Evolutionary conservation across 2,113 vertebrate species (phyloP).

Genomic region (Myotis yumanensis): DNA sequence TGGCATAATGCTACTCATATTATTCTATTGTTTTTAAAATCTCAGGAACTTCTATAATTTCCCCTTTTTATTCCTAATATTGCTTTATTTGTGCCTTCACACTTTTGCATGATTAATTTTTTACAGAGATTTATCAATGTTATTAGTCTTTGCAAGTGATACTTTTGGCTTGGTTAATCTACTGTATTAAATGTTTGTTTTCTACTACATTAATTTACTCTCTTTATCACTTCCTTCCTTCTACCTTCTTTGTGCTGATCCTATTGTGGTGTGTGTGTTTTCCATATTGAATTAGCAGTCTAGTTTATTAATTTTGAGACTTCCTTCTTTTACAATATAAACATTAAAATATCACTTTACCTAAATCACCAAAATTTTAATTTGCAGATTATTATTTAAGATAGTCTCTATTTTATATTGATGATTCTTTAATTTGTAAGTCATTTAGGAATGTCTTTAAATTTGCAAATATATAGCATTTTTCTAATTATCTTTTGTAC

Average conservation of each 20-base stretch:
- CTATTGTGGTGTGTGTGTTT: neutral
- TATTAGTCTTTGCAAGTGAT: neutral
- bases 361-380: neutral
- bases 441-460: neutral
- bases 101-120: neutral
- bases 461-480: neutral
- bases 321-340: neutral
- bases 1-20: neutral
- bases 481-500: neutral
- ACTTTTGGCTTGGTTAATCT: neutral
- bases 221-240: neutral
- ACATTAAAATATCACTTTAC: neutral
- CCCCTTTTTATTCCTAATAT: neutral
- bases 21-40: neutral
- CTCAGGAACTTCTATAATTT: neutral
- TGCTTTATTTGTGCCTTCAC: neutral
- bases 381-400: neutral
- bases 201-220: neutral
- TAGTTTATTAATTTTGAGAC: neutral
- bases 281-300: neutral
- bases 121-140: neutral
- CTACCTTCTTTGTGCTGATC: neutral
- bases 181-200: neutral
- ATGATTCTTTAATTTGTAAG: neutral
- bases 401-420: neutral